phyloP scores from a whole-genome alignment of 2,113 vertebrate species.

The Cyprinus carpio region DNA sequence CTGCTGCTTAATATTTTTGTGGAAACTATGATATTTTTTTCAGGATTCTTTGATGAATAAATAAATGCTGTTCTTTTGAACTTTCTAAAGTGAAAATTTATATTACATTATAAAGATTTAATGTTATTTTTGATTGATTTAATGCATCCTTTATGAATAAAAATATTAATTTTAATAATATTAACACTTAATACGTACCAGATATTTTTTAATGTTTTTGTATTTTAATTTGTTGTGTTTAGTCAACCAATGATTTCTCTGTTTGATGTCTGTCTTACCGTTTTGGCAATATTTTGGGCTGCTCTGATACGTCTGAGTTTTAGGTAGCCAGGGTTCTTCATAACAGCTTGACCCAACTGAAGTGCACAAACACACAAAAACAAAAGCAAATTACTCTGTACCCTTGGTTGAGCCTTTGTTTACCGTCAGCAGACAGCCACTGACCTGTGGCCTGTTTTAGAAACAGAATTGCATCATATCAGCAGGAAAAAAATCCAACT shows the following conservation, averaged over 20 bases:
- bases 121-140: neutral
- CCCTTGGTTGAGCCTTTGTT: neutral
- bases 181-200: neutral
- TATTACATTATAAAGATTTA: neutral
- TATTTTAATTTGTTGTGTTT: neutral
- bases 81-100: neutral
- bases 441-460: conserved; percentile 12
- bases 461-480: conserved; percentile 34
- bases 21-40: too few species aligned
- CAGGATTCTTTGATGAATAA: neutral
- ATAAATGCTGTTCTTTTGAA: too few species aligned
- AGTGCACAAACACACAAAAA: conserved; percentile 37
- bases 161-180: neutral
- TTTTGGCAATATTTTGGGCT: conserved; percentile 93
- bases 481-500: conserved; percentile 5
- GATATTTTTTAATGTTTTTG: neutral
- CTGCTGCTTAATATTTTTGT: neutral
- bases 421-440: conserved; percentile 32
- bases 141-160: neutral
- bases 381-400: neutral
- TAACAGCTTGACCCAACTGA: conserved; percentile 73
- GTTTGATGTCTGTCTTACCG: conserved; percentile 71
- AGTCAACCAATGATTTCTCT: neutral
- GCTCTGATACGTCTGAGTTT: conserved; percentile 91
- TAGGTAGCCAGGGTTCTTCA: conserved; percentile 90